Evolutionary conservation across 35 echinoderm and acorn worm species (phyloP), one percentile per base, ranked within the genome.

Genomic region (Patiria miniata): DNA sequence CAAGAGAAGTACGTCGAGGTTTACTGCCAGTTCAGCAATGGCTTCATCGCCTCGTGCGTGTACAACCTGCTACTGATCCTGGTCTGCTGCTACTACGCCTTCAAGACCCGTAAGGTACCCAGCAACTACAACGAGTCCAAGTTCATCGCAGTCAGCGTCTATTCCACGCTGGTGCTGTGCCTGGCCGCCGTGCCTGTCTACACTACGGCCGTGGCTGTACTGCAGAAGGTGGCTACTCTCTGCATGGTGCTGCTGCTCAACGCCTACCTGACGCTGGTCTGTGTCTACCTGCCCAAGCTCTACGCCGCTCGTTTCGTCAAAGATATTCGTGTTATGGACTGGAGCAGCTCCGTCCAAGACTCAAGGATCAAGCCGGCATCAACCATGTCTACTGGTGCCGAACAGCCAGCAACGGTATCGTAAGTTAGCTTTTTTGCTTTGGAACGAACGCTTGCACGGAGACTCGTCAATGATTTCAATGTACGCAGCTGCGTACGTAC

Each of bases 71-170:
- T 87, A 5, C 50, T 87, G 68, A 77, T 87, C 47, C 28, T 77
- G 38, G 39, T 56, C 22, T 87, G 85, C 30, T 87, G 60, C 37
- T 87, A 77, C 40, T 87, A 87, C 40, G 85, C 85, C 39, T 44
- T 87, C 65, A 87, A 73, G 77, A 42, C 85, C 5, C 60, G 85
- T 0, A 87, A 87, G 52, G 60, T 87, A 5, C 85, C 85, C 22
- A 73, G 65, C 47, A 87, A 87, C 65, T 87, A 77, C 36, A 87
- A 87, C 38, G 85, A 87, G 37, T 77, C 85, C 21, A 65, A 69
- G 26, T 87, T 87, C 40, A 87, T 87, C 10, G 61, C 61, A 8
- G 83, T 85, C 17, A 85, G 55, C 37, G 83, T 85, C 37, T 85
- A 85, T 36, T 68, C 58, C 7, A 87, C 85, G 14, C 21, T 87